Conservation (phyloP, 2,797 vertebrate genomes). For the Pterois miles region DNA sequence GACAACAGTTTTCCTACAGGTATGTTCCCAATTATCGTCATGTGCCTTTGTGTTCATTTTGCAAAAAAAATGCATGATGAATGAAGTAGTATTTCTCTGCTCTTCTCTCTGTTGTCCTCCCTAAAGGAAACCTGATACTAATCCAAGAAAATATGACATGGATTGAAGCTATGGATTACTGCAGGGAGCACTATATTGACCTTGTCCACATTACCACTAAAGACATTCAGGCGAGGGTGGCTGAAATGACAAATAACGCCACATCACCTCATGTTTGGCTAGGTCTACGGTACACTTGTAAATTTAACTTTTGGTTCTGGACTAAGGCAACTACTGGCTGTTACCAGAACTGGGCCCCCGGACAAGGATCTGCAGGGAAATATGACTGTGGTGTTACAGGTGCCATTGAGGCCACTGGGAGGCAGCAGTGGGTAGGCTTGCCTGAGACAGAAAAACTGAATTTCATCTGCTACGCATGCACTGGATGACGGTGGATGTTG, state of each 20-base stretch:
- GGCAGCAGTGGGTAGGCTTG: constrained; percentile 76
- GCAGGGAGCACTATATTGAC: constrained; percentile 68
- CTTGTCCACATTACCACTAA: constrained; percentile 64
- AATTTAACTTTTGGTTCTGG: constrained; percentile 79
- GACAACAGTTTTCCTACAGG: constrained; percentile 27
- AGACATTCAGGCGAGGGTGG: constrained; percentile 61
- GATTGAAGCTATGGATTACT: constrained; percentile 73
- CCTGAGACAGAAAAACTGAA: constrained; percentile 66
- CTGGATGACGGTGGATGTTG: constrained; percentile 16
- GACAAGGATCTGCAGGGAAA: constrained; percentile 50
- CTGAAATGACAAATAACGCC: constrained; percentile 46
- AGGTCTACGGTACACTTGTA: constrained; percentile 73
- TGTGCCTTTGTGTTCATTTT: not conserved
- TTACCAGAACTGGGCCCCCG: constrained; percentile 76
- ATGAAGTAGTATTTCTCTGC: not conserved
- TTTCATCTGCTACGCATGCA: constrained; percentile 68
- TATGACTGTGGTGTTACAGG: constrained; percentile 63
- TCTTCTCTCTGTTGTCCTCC: constrained; percentile 17
- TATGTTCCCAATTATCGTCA: constrained; percentile 3
- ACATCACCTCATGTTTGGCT: constrained; percentile 73
- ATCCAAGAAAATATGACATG: constrained; percentile 75
- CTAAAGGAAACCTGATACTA: constrained; percentile 65
- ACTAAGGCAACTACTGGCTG: constrained; percentile 46
- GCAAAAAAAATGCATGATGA: not conserved
- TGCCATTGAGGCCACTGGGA: constrained; percentile 74